Evolutionary conservation across 1,140 invertebrate species (phyloP).

Genomic region (Metaphire vulgaris): DNA sequence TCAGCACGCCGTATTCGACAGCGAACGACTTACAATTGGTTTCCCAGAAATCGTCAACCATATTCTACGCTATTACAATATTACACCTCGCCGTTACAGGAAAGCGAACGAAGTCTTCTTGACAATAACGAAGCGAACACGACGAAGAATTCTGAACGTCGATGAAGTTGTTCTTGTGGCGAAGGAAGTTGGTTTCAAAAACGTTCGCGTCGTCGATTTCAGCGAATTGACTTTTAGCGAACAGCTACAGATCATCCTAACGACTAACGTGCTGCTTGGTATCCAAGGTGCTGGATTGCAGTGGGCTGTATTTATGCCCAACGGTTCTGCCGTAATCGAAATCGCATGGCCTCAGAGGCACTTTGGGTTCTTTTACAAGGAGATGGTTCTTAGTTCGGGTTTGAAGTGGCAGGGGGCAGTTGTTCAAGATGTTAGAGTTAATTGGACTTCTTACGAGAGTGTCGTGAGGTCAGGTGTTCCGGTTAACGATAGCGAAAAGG

Average conservation of each 20-base stretch:
- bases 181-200: neutral
- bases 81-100: neutral
- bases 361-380: slow-evolving; percentile 20
- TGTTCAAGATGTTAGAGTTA: neutral
- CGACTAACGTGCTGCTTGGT: slow-evolving; percentile 18
- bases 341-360: slow-evolving; percentile 27
- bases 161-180: neutral
- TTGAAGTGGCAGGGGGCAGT: neutral
- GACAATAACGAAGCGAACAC: neutral
- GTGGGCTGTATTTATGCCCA: slow-evolving; percentile 25
- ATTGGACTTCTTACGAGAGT: slow-evolving; percentile 17
- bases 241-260: neutral
- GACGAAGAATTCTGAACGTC: neutral
- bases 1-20: slow-evolving; percentile 16
- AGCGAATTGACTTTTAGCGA: neutral
- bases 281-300: slow-evolving; percentile 27
- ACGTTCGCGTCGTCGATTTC: neutral
- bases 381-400: neutral
- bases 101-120: neutral
- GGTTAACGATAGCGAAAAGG: slow-evolving; percentile 5
- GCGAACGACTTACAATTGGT: neutral
- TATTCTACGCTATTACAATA: neutral
- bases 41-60: neutral
- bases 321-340: slow-evolving; percentile 15
- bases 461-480: neutral